These are phyloP conservation scores for Electrona antarctica DNA, from an alignment of 2,113 vertebrate genomes.

Conservation along the genomic window DNA sequence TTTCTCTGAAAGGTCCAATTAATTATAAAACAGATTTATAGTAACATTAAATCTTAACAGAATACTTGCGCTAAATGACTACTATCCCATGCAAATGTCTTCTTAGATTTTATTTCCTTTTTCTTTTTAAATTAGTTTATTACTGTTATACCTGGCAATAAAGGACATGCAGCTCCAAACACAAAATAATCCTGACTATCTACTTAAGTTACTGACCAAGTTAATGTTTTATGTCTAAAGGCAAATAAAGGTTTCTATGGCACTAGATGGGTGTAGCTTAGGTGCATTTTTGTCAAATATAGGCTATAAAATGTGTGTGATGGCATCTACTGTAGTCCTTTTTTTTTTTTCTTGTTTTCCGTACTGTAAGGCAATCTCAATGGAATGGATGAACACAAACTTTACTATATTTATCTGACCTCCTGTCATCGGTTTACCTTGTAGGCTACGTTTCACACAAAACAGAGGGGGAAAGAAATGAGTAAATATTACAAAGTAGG, in stretches of 20 bases:
- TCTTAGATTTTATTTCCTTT: neutral
- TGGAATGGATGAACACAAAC: conserved; percentile 68
- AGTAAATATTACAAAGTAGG: conserved; percentile 55
- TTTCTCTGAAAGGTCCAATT: conserved; percentile 58
- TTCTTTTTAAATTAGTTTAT: conserved; percentile 26
- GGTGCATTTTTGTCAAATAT: conserved; percentile 74
- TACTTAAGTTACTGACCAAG: conserved; percentile 65
- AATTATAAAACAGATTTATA: conserved; percentile 65
- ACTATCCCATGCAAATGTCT: conserved; percentile 66
- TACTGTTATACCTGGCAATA: conserved; percentile 48
- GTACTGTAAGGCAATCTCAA: conserved; percentile 75
- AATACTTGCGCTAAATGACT: conserved; percentile 58
- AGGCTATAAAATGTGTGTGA: conserved; percentile 66
- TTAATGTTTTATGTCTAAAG: conserved; percentile 73
- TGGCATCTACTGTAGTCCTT: conserved; percentile 59
- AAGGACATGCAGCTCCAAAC: conserved; percentile 64
- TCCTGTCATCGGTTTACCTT: conserved; percentile 48
- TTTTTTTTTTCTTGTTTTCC: conserved; percentile 53
- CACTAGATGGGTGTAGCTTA: conserved; percentile 78
- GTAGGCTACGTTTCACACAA: conserved; percentile 55
- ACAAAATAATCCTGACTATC: conserved; percentile 62
- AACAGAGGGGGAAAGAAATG: conserved; percentile 1
- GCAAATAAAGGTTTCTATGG: conserved; percentile 81
- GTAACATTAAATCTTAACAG: conserved; percentile 44
- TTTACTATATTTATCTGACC: conserved; percentile 53